Evolutionary conservation across 2,888 invertebrate genomes (phyloP), one percentile per base, ranked within the genome.

Genomic region (Hydraecia micacea): DNA sequence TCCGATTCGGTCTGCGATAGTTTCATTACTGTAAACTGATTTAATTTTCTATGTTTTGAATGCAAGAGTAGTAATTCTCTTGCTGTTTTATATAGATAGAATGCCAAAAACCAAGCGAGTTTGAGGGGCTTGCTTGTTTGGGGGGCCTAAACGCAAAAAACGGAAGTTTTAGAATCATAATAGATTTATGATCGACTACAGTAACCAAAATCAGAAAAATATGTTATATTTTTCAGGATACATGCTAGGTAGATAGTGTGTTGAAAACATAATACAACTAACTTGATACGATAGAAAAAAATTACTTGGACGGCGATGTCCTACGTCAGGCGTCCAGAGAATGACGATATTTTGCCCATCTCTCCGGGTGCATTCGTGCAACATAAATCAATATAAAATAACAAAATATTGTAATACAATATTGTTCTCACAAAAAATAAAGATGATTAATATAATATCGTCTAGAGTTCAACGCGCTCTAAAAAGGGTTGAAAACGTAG

Each of bases 1-100:
- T 85, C 81, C 80, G n/a, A 66, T 76, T 86, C 7, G 69, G 2
- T 46, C 85, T 67, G 15, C 32, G 49, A 60, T 70, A 39, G n/a
- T 49, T 21, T 9, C 15, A 28, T 70, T n/a, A 42, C 15, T 52
- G n/a, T 32, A 6, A 18, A 36, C 36, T 21, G 0, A 28, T 55
- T n/a, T 55, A 21, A 25, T 55, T 18, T 46, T 46, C 42, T 18
- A 18, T 49, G 6, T 8, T 49, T 66, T 66, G 55, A 9, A 42
- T 18, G 18, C 11, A 28, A 9, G 1, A 52, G 32, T 15, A 21
- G 0, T 9, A 9, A 5, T 63, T 21, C 0, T 39, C 8, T 25
- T 39, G 15, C 2, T n/a, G 25, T 66, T 66, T 6, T 18, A n/a
- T 42, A 42, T 0, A 66, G 1, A 15, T 66, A 39, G 4, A 32